These are phyloP conservation scores for Ophion slaviceki DNA, from an alignment of 2,888 invertebrate genomes.

Conservation along the genomic window DNA sequence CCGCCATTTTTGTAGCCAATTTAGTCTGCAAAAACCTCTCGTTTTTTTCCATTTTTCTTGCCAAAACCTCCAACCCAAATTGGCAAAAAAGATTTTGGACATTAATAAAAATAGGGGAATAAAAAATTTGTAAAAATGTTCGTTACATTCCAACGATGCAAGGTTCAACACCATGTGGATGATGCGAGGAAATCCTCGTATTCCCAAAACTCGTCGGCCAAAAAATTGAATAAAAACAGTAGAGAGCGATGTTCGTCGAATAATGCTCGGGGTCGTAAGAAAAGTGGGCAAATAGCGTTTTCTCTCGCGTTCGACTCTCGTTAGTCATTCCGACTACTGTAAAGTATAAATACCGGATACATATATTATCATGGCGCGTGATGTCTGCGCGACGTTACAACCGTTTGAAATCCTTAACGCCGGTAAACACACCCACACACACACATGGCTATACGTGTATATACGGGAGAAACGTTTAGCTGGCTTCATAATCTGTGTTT, in stretches of 20 bases:
- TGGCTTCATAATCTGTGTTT: background rate
- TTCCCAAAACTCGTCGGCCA: background rate
- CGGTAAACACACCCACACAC: conserved; percentile 3
- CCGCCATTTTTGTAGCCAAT: background rate
- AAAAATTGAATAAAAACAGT: background rate
- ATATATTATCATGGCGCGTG: conserved; percentile 58
- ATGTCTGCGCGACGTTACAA: conserved; percentile 55
- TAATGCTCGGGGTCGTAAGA: background rate
- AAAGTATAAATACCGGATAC: conserved; percentile 60
- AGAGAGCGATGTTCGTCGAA: background rate
- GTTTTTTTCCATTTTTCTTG: too few species aligned
- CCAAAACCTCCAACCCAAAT: too few species aligned
- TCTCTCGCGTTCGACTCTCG: conserved; percentile 25
- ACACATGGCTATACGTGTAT: conserved; percentile 11
- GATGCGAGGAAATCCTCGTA: background rate
- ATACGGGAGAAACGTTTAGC: background rate
- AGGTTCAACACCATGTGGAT: background rate
- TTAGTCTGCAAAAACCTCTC: background rate
- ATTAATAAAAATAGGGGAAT: background rate
- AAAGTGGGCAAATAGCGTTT: background rate
- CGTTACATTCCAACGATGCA: background rate
- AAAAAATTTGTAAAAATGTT: background rate
- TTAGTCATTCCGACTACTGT: conserved; percentile 32
- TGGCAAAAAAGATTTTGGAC: background rate
- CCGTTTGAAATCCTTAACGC: conserved; percentile 51